Conservation (phyloP, 2,797 vertebrate genomes). For the Potorous gilbertii region DNA sequence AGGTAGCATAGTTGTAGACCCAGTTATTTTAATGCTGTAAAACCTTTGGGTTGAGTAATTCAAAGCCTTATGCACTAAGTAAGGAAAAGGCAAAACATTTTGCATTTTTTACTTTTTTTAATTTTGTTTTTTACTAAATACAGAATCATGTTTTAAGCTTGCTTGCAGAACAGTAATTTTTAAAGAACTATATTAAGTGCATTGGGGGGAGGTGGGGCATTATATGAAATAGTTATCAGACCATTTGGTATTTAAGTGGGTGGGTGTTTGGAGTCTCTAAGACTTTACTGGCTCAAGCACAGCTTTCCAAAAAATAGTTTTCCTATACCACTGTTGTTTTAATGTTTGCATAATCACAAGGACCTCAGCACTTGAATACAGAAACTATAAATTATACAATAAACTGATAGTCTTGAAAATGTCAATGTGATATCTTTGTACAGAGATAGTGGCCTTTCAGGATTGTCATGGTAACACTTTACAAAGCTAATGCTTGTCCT, state of each 20-base stretch:
- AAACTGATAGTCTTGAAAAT: conserved; percentile 84
- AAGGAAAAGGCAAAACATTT: conserved; percentile 77
- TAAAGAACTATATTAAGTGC: conserved; percentile 82
- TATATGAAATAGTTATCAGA: conserved; percentile 45
- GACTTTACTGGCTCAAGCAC: conserved; percentile 70
- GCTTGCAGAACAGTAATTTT: conserved; percentile 83
- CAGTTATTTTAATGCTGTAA: conserved; percentile 71
- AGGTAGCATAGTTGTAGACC: conserved; percentile 72
- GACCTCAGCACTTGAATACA: conserved; percentile 88
- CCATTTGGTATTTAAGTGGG: conserved; percentile 74
- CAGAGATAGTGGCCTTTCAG: conserved; percentile 87
- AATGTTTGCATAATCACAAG: conserved; percentile 81
- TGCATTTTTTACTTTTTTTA: conserved; percentile 76
- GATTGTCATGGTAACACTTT: conserved; percentile 86
- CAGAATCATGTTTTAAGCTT: conserved; percentile 81
- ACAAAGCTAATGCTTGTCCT: conserved; percentile 87
- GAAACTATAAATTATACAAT: conserved; percentile 78
- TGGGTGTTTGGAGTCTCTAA: conserved; percentile 75
- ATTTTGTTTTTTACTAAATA: conserved; percentile 77
- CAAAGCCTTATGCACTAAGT: conserved; percentile 87
- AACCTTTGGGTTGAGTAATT: conserved; percentile 84
- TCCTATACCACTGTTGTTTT: conserved; percentile 84
- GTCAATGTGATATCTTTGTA: conserved; percentile 81
- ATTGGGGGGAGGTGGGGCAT: neutral
- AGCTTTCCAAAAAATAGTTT: conserved; percentile 78